A percentile compares a stretch with the other conserved stretches of the same genome.
Evolutionary conservation across 1,140 invertebrate genomes (phyloP).

Genomic region (Dreissena rostriformis): DNA sequence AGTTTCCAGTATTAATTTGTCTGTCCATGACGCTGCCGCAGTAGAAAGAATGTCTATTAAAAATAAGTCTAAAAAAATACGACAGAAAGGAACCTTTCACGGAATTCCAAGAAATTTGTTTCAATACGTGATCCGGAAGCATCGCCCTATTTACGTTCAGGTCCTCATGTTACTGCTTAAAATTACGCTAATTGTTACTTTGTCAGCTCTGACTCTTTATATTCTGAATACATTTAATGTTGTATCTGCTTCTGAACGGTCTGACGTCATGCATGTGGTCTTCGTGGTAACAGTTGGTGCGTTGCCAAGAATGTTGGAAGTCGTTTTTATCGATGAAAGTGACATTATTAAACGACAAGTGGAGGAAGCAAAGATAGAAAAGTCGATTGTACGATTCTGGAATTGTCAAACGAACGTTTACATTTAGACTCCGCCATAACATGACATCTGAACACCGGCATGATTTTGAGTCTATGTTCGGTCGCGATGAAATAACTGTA

Average conservation of each 20-base stretch:
- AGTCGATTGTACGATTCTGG: neutral
- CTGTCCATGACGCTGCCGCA: neutral
- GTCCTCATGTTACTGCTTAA: neutral
- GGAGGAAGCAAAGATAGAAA: neutral
- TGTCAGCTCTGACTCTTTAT: neutral
- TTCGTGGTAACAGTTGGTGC: conserved; percentile 16
- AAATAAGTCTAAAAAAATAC: too few relatives aligned
- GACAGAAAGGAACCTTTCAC: neutral
- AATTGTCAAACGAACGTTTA: too few relatives aligned
- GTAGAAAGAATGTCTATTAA: neutral
- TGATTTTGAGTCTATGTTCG: too few relatives aligned
- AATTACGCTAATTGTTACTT: neutral
- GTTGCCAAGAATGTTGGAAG: conserved; percentile 9
- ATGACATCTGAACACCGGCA: too few relatives aligned
- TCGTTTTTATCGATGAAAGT: neutral
- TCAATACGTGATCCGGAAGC: neutral
- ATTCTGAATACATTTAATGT: neutral
- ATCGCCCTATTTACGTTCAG: neutral
- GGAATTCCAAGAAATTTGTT: neutral
- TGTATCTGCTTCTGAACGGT: neutral
- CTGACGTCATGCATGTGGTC: conserved; percentile 21
- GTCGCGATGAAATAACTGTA: too few relatives aligned
- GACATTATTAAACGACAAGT: neutral
- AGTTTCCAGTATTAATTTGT: neutral
- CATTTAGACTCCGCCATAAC: too few relatives aligned